phyloP scores from a whole-genome alignment of 2,888 invertebrate genomes.

The Hoplodrina ambigua region DNA sequence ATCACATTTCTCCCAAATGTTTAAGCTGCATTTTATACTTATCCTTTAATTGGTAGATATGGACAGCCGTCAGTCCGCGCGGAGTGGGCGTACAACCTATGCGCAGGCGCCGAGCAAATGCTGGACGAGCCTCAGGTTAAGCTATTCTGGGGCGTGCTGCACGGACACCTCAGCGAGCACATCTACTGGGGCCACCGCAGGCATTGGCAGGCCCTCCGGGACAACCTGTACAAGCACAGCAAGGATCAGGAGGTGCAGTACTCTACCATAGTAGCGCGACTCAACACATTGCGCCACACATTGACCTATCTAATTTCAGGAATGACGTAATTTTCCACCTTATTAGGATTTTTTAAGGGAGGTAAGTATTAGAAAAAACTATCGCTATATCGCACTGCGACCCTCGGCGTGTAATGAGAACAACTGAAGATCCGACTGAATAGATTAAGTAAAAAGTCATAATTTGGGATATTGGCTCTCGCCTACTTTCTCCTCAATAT shows the following conservation, averaged over 20 bases:
- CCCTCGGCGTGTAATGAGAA: too few relatives aligned
- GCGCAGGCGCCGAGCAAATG: constrained; percentile 86
- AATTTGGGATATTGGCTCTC: too few relatives aligned
- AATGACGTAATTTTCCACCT: too few relatives aligned
- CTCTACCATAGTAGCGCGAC: neutral
- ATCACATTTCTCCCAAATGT: too few relatives aligned
- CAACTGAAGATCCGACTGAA: too few relatives aligned
- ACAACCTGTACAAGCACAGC: constrained; percentile 73
- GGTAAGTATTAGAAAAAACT: too few relatives aligned
- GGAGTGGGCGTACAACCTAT: constrained; percentile 89
- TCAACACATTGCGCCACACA: too few relatives aligned
- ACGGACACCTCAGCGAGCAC: constrained; percentile 81
- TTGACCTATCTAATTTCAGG: too few relatives aligned
- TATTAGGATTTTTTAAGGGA: too few relatives aligned
- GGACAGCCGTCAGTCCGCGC: constrained; percentile 86
- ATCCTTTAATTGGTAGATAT: constrained; percentile 71
- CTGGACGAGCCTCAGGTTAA: constrained; percentile 86
- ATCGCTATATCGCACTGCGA: too few relatives aligned
- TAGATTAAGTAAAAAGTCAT: too few relatives aligned
- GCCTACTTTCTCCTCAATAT: too few relatives aligned
- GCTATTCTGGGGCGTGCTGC: constrained; percentile 86
- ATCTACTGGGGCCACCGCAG: constrained; percentile 82
- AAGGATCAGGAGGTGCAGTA: constrained; percentile 63
- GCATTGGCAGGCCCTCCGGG: constrained; percentile 79
- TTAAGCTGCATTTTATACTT: neutral